Conservation (phyloP, 2,888 invertebrate species). For the Thecocarcelia acutangulata region DNA sequence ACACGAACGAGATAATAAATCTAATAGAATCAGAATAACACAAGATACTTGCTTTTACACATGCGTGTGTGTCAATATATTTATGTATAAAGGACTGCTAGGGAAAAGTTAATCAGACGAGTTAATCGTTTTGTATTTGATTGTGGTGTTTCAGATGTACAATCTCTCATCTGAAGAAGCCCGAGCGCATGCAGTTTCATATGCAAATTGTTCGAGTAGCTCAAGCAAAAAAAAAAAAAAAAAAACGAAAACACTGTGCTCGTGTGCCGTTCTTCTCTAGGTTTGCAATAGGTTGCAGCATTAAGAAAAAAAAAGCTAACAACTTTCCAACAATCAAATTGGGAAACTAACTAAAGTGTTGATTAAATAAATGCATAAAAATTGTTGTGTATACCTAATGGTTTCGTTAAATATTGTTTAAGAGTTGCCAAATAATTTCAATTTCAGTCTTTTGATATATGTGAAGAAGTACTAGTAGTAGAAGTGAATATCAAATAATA, state of each 20-base stretch:
- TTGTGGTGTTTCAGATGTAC: no score
- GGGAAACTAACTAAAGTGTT: slow-evolving; percentile 24
- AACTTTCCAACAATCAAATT: slow-evolving; percentile 29
- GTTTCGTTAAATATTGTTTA: slow-evolving; percentile 27
- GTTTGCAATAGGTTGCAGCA: neutral
- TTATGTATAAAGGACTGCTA: no score
- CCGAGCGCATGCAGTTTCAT: no score
- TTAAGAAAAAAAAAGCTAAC: slow-evolving; percentile 32
- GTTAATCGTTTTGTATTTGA: no score
- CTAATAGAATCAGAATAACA: no score
- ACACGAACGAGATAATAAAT: no score
- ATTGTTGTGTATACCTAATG: slow-evolving; percentile 54
- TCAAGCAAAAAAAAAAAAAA: neutral
- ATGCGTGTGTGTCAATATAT: no score
- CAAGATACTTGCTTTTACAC: no score
- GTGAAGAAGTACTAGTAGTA: slow-evolving; percentile 26
- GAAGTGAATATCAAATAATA: slow-evolving; percentile 20
- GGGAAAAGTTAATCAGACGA: no score
- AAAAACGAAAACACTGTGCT: slow-evolving; percentile 32
- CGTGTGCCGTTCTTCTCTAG: neutral
- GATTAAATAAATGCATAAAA: slow-evolving; percentile 14
- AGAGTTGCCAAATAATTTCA: slow-evolving; percentile 38
- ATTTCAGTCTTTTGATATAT: slow-evolving; percentile 46
- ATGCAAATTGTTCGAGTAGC: no score
- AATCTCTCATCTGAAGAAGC: no score